A percentile compares a stretch with the other conserved stretches of the same genome.
phyloP scores from a whole-genome alignment of 2,888 invertebrate genomes.

The Noctua pronuba region DNA sequence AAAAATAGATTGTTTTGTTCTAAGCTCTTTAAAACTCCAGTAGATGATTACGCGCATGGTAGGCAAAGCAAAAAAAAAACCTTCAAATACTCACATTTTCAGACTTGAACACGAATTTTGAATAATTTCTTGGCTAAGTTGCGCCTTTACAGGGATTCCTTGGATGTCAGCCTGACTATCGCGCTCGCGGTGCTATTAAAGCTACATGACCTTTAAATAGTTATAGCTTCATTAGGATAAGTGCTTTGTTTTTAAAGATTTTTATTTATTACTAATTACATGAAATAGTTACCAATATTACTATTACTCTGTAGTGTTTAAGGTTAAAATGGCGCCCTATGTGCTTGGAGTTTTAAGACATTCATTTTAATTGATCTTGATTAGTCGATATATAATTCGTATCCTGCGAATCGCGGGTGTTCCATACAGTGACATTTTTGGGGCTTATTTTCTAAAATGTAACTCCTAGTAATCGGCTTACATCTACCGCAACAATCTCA shows the following conservation, averaged over 20 bases:
- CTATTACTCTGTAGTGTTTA: conserved; percentile 3
- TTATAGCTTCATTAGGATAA: not conserved
- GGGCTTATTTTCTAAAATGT: not conserved
- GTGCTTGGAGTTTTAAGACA: not conserved
- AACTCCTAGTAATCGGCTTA: not conserved
- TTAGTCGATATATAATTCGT: not conserved
- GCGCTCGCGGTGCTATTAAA: not conserved
- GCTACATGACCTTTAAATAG: not conserved
- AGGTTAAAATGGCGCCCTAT: not conserved
- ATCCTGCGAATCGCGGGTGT: not conserved
- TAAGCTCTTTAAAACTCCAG: not conserved
- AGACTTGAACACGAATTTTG: not conserved
- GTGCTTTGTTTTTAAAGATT: conserved; percentile 12
- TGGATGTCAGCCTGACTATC: not conserved
- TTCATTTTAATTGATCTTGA: not conserved
- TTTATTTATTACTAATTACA: conserved; percentile 8
- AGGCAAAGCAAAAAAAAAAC: not conserved
- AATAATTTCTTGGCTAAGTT: not conserved
- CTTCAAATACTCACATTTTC: not conserved
- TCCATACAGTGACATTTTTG: not conserved
- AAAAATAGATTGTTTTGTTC: not conserved
- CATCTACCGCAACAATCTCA: not conserved
- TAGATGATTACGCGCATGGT: not conserved
- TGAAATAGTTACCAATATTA: conserved; percentile 32
- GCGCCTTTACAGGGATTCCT: not conserved